A percentile compares a stretch with the other conserved stretches of the same genome.
Conservation (phyloP, 2,888 invertebrate species). For the Hofmannophila pseudospretella region DNA sequence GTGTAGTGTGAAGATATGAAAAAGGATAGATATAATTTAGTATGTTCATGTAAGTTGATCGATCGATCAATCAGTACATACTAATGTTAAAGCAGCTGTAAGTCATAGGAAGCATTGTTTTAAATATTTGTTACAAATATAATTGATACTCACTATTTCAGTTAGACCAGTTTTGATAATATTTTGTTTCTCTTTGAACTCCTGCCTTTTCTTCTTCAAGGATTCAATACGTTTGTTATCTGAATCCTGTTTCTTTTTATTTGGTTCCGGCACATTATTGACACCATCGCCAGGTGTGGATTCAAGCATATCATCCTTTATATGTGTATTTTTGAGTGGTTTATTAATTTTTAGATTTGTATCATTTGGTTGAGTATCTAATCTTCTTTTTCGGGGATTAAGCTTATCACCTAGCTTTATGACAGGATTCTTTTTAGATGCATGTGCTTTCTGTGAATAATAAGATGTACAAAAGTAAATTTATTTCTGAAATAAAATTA, state of each 20-base stretch:
- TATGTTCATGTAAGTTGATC: not conserved
- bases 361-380: slow-evolving; percentile 11
- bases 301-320: not conserved
- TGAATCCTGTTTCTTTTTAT: slow-evolving; percentile 57
- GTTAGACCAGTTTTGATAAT: slow-evolving; percentile 81
- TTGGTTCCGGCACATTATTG: slow-evolving; percentile 9
- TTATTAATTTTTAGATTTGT: slow-evolving; percentile 17
- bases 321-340: not conserved
- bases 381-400: slow-evolving; percentile 59
- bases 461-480: too few species aligned
- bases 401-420: slow-evolving; percentile 43
- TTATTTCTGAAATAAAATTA: too few species aligned
- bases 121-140: too few species aligned
- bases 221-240: slow-evolving; percentile 83
- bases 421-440: slow-evolving; percentile 12
- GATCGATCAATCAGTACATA: too few species aligned
- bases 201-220: slow-evolving; percentile 79
- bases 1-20: too few species aligned
- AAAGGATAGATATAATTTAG: slow-evolving; percentile 11
- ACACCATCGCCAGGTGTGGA: not conserved
- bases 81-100: too few species aligned
- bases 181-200: slow-evolving; percentile 80
- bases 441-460: slow-evolving; percentile 20
- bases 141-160: slow-evolving; percentile 68
- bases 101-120: too few species aligned